phyloP scores from a whole-genome alignment of 1,140 invertebrate genomes.

The Drosophila pandora region DNA sequence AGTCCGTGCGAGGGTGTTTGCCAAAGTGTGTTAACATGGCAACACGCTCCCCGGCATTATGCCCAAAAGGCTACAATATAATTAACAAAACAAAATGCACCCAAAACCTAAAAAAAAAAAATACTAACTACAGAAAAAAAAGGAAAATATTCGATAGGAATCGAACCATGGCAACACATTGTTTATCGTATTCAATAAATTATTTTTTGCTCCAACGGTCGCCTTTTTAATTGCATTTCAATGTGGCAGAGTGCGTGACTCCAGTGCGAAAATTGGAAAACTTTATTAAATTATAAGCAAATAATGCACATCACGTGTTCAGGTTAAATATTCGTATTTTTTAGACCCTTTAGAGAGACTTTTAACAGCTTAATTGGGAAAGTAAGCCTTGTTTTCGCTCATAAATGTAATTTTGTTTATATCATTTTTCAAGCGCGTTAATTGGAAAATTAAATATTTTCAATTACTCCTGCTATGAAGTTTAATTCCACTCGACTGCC shows the following conservation, averaged over 20 bases:
- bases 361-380: slow-evolving; percentile 4
- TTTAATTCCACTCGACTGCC: slow-evolving; percentile 34
- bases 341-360: not conserved
- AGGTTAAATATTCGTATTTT: not conserved
- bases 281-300: slow-evolving; percentile 68
- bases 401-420: not conserved
- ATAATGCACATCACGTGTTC: slow-evolving; percentile 59
- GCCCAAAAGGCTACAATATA: slow-evolving; percentile 40
- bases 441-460: not conserved
- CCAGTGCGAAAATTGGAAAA: slow-evolving; percentile 44
- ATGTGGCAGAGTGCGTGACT: slow-evolving; percentile 63
- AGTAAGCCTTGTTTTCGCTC: not conserved
- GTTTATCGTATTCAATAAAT: slow-evolving; percentile 57
- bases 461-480: slow-evolving; percentile 6
- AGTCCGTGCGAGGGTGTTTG: not conserved
- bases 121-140: slow-evolving; percentile 27
- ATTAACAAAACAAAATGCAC: slow-evolving; percentile 36
- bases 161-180: slow-evolving; percentile 64
- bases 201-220: slow-evolving; percentile 31
- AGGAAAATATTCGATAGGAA: slow-evolving; percentile 21
- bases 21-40: slow-evolving; percentile 49
- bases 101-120: slow-evolving; percentile 15
- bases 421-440: not conserved
- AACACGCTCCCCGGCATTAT: slow-evolving; percentile 45
- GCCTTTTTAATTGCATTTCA: slow-evolving; percentile 54